Evolutionary conservation across 2,797 vertebrate species (phyloP).

Genomic region (Sandelia bainsii): DNA sequence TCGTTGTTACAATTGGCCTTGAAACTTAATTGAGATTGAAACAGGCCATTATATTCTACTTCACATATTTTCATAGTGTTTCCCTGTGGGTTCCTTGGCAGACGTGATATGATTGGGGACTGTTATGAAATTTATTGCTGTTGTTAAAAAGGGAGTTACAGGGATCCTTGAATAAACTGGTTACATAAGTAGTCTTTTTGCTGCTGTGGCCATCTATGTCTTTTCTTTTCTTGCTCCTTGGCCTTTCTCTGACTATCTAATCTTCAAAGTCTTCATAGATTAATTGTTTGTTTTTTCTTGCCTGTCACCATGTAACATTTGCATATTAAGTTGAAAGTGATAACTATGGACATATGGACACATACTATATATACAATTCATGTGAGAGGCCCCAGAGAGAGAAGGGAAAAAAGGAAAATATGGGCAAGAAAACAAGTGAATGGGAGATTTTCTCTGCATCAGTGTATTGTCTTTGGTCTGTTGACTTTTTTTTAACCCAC

Average conservation of each 20-base stretch:
- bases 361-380: conserved; percentile 2
- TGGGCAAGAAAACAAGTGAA: neutral
- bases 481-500: conserved; percentile 54
- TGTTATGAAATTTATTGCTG: conserved; percentile 60
- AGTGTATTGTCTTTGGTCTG: conserved; percentile 26
- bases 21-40: conserved; percentile 43
- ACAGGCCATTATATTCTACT: conserved; percentile 28
- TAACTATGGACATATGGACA: neutral
- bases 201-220: conserved; percentile 10
- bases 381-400: conserved; percentile 24
- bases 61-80: conserved; percentile 44
- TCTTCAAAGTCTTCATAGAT: conserved; percentile 22
- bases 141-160: conserved; percentile 63
- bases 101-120: conserved; percentile 38
- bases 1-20: conserved; percentile 30
- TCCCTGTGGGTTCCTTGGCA: conserved; percentile 46
- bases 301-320: conserved; percentile 25
- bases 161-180: conserved; percentile 57
- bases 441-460: conserved; percentile 20
- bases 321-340: conserved; percentile 42
- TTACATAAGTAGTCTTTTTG: conserved; percentile 43
- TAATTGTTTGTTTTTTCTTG: conserved; percentile 9
- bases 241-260: conserved; percentile 24
- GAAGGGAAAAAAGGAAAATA: neutral
- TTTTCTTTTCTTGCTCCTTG: conserved; percentile 9